Conservation (phyloP, 2,797 vertebrate genomes). For the Menidia menidia region DNA sequence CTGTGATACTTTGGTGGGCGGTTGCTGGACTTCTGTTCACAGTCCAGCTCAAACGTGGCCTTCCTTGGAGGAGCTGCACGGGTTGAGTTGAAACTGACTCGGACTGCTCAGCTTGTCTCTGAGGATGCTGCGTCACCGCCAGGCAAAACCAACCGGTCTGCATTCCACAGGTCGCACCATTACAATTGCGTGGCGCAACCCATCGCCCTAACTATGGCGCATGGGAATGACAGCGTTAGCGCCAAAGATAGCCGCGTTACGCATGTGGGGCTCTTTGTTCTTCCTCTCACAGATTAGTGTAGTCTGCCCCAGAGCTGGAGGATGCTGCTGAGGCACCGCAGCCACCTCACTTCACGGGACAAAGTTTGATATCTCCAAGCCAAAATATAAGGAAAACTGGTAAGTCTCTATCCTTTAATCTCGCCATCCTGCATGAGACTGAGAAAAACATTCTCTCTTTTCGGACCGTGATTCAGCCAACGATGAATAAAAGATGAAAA, state of each 20-base stretch:
- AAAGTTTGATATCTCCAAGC: conserved; percentile 30
- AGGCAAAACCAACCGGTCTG: conserved; percentile 69
- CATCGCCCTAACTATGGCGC: conserved; percentile 9
- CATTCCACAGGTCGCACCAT: conserved; percentile 75
- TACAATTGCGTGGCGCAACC: conserved; percentile 29
- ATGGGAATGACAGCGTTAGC: conserved; percentile 17
- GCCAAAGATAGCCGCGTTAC: conserved; percentile 46
- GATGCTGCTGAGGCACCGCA: conserved; percentile 53
- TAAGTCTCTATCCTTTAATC: conserved; percentile 23
- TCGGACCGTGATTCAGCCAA: not conserved
- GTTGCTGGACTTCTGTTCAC: not conserved
- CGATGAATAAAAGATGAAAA: not conserved
- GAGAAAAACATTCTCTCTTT: not conserved
- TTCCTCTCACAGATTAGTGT: conserved; percentile 4
- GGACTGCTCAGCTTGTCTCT: conserved; percentile 5
- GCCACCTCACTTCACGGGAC: conserved; percentile 7
- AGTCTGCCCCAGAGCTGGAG: conserved; percentile 17
- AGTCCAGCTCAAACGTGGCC: not conserved
- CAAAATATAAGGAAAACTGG: conserved; percentile 42
- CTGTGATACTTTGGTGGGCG: not conserved
- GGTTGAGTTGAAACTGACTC: not conserved
- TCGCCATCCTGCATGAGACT: not conserved
- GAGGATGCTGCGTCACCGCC: conserved; percentile 34
- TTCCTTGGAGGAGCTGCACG: not conserved
- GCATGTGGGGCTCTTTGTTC: conserved; percentile 31